Conservation (phyloP, 2,797 vertebrate species). For the Crocidura indochinensis region DNA sequence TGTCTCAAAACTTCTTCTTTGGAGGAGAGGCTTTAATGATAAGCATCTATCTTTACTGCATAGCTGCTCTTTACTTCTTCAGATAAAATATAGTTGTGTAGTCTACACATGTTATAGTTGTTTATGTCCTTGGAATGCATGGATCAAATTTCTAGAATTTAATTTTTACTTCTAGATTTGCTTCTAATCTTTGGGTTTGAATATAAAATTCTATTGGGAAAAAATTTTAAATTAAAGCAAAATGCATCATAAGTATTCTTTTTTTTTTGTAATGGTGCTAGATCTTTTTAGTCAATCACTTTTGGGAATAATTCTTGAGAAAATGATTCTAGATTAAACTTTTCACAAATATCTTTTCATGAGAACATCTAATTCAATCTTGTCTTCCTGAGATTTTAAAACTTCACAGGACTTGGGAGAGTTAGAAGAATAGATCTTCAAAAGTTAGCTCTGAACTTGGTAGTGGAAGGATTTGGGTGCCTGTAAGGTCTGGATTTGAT, state of each 20-base stretch:
- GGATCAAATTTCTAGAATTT: conserved; percentile 32
- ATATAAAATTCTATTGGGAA: conserved; percentile 11
- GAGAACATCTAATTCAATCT: neutral
- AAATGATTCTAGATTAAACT: neutral
- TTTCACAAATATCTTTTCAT: neutral
- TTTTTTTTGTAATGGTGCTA: neutral
- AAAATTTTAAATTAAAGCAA: neutral
- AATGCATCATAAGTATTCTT: neutral
- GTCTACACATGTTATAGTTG: neutral
- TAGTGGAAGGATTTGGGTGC: too few relatives aligned
- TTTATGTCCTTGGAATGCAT: neutral
- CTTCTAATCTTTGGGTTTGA: conserved; percentile 34
- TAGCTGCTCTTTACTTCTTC: neutral
- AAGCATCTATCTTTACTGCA: neutral
- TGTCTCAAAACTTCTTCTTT: neutral
- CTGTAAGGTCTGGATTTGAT: too few relatives aligned
- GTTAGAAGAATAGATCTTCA: neutral
- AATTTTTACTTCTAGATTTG: neutral
- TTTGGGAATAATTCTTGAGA: neutral
- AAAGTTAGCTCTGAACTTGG: neutral
- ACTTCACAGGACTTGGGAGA: neutral
- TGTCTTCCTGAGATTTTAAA: neutral
- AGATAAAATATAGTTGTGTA: neutral
- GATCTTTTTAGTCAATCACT: neutral
- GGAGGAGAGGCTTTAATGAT: neutral